Conservation (phyloP, 2,113 vertebrate genomes). For the Holacanthus passer region DNA sequence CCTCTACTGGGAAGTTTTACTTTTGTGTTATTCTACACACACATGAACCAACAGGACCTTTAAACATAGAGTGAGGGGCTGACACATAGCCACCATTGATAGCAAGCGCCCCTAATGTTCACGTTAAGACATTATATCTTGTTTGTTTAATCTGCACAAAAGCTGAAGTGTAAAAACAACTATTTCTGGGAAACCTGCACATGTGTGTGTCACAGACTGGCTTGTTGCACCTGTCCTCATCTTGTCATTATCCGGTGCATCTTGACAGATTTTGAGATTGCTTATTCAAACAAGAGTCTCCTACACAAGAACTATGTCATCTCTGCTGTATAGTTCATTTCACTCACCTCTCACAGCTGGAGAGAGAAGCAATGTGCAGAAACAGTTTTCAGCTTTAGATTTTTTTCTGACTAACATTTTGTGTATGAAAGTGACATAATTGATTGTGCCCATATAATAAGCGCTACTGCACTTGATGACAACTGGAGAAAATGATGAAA, state of each 20-base stretch:
- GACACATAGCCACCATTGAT: too few relatives aligned
- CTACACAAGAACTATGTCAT: not conserved
- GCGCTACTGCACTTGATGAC: not conserved
- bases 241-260: not conserved
- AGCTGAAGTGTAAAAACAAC: too few relatives aligned
- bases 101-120: too few relatives aligned
- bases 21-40: too few relatives aligned
- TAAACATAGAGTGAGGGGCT: too few relatives aligned
- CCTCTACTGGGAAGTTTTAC: too few relatives aligned
- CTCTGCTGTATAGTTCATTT: not conserved
- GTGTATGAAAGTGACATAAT: not conserved
- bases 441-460: not conserved
- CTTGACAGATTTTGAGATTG: not conserved
- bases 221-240: not conserved
- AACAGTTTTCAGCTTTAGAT: not conserved
- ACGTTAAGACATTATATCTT: too few relatives aligned
- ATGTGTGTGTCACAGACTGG: too few relatives aligned
- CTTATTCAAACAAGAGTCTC: not conserved
- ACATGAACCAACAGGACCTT: too few relatives aligned
- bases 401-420: not conserved
- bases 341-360: not conserved
- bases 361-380: not conserved
- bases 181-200: too few relatives aligned
- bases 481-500: not conserved
- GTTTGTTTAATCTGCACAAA: too few relatives aligned